Base-by-base conservation (phyloP, 2,797 vertebrate genomes). In the Spea hammondii region DNA sequence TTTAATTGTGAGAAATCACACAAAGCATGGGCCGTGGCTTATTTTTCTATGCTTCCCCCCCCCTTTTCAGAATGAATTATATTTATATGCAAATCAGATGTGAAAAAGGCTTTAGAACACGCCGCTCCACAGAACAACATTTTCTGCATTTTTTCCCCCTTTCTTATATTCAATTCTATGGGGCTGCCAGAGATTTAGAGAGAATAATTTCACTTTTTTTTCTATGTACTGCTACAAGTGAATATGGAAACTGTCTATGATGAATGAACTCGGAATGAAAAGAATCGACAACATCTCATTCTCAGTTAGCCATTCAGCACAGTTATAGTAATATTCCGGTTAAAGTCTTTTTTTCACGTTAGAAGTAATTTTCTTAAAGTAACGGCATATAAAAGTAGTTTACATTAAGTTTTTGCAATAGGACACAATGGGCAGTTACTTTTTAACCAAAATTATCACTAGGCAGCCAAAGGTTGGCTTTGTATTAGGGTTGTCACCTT, bases 1-100 rank as follows among this genome's bases (percentile, higher is more conserved):
- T 77, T 76, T 82, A 82, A 78, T 77, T 82, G 75, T 74, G 70
- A 76, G 77, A 72, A 73, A 67, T 66, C 77, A 44, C 54, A 66
- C 65, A 82, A 82, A 77, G 80, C 75, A 74, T 77, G 75, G 70
- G 80, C 70, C 67, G 65, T 82, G 80, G 75, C 69, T 68, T 74
- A 64, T 70, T 82, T 72, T 82, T 82, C 70, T 74, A 65, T 77
- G 75, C 65, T 49, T 78, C 77, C 8, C 44, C 50, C 4, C 49
- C 17, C 47, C 70, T 50, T 64, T 82, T 77, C 75, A 82, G 65
- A 51, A 65, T 74, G 80, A 59, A 77, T 77, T 78, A 82, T 82
- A 82, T 82, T 82, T 82, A 82, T 77, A 82, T 82, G 80, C 75
- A 82, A 82, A 82, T 82, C 53, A 77, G 80, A 73, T 74, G 54